phyloP scores from a whole-genome alignment of 2,113 vertebrate genomes.

The Stegostoma tigrinum region DNA sequence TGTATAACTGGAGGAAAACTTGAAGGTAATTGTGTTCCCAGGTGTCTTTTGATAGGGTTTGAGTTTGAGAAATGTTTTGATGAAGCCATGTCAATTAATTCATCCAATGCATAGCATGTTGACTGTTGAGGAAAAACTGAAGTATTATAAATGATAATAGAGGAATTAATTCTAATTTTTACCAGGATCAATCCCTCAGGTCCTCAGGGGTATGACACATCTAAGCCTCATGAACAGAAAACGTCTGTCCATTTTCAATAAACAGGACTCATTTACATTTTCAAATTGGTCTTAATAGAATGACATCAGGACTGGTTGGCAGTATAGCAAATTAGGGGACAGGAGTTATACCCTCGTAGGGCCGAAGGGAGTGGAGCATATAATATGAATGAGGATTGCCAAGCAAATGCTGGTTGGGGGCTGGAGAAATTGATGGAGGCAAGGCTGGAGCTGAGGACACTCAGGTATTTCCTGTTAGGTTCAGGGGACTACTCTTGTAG shows the following conservation, averaged over 20 bases:
- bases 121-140: not conserved
- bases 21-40: not conserved
- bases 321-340: not conserved
- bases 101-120: not conserved
- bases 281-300: not conserved
- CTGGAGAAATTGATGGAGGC: too few relatives aligned
- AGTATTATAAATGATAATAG: not conserved
- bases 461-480: not conserved
- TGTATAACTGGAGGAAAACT: not conserved
- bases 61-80: not conserved
- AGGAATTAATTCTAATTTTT: not conserved
- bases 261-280: not conserved
- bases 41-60: not conserved
- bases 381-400: not conserved
- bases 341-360: not conserved
- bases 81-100: not conserved
- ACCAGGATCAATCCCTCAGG: not conserved
- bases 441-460: not conserved
- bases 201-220: not conserved
- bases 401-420: not conserved
- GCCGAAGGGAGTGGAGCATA: not conserved
- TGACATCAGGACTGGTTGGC: not conserved
- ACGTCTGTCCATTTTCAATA: not conserved
- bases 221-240: not conserved
- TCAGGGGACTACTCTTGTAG: not conserved